These are phyloP conservation scores for Polyploca ridens DNA, from an alignment of 2,888 invertebrate species.

Conservation along the genomic window DNA sequence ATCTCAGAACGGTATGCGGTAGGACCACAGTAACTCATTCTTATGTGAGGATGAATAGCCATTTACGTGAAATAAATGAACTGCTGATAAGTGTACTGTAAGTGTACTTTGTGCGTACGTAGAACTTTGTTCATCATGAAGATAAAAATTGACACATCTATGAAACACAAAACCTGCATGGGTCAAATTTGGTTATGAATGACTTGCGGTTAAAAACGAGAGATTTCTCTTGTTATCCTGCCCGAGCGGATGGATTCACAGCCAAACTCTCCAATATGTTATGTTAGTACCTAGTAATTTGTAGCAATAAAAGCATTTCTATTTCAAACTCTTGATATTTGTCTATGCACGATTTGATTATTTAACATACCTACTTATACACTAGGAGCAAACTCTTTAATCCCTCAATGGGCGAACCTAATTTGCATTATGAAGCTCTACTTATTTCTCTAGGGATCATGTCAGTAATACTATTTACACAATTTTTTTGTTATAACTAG, in stretches of 20 bases:
- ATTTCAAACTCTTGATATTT: too few relatives aligned
- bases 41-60: constrained; percentile 71
- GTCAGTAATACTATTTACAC: constrained; percentile 3
- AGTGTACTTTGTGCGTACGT: constrained; percentile 29
- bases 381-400: constrained; percentile 24
- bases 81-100: constrained; percentile 62
- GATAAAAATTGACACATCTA: not conserved
- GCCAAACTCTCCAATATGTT: too few relatives aligned
- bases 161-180: constrained; percentile 18
- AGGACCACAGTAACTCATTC: constrained; percentile 60
- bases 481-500: not conserved
- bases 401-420: constrained; percentile 18
- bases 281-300: too few relatives aligned
- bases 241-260: too few relatives aligned
- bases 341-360: too few relatives aligned
- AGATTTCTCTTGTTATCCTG: too few relatives aligned
- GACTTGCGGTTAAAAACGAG: too few relatives aligned
- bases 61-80: constrained; percentile 72
- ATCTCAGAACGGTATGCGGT: constrained; percentile 36
- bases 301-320: too few relatives aligned
- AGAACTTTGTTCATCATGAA: not conserved
- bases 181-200: too few relatives aligned
- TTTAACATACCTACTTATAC: too few relatives aligned
- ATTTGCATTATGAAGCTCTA: constrained; percentile 27
- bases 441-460: constrained; percentile 10